Evolutionary conservation across 1,140 invertebrate species (phyloP), one percentile per base, ranked within the genome.

Genomic region (Drosophila malerkotliana): DNA sequence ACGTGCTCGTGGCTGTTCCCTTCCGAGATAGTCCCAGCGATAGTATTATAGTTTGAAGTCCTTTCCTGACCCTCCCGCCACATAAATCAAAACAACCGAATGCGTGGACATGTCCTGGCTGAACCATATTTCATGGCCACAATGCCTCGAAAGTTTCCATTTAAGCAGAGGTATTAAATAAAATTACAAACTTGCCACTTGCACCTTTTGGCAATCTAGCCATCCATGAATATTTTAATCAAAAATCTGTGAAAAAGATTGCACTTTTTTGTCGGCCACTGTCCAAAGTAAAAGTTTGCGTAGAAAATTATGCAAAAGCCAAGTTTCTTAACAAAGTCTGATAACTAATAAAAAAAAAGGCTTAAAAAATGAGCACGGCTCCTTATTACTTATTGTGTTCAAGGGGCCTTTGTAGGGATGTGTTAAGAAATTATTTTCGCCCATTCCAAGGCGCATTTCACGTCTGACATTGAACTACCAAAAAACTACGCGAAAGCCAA

Each of bases 141-240:
- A 37, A 58, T 60, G 53, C 18, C 71, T 15, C n/a, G 8, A 56
- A 74, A 74, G 53, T 74, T 64, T 37, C 7, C 21, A 12, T 57
- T 87, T 74, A 49, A 41, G 39, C 8, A 21, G 63, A n/a, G 56
- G 63, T n/a, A 82, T 58, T 85, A 85, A 87, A 82, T 82, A 85
- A 87, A 87, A 81, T 51, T 57, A 57, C 61, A 64, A 72, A 63
- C 60, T 75, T 58, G 53, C 14, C 24, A 1, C 10, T 21, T 21
- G 26, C 60, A 63, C 59, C 71, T 78, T 64, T 21, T 24, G 44
- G 44, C n/a, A 18, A 47, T 34, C 51, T 48, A 7, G 56, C 52
- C 58, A 71, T 60, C 56, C 66, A 85, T 64, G 66, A 81, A 87
- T 81, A 72, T 64, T 87, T 87, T 81, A 78, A 87, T 85, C 73